phyloP scores from a whole-genome alignment of 2,113 vertebrate genomes.

The Himantopus leucocephalus region DNA sequence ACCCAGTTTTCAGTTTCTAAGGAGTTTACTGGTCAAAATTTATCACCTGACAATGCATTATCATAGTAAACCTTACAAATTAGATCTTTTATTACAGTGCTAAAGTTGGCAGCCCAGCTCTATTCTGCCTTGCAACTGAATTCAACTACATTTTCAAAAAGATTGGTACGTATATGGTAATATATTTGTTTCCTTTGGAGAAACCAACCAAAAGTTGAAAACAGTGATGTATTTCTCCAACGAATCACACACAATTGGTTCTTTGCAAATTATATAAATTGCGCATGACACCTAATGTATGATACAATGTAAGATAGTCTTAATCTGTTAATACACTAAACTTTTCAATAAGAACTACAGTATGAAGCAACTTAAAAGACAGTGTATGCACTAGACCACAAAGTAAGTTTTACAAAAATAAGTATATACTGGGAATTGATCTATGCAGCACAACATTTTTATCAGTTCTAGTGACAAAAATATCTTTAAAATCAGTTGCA shows the following conservation, averaged over 20 bases:
- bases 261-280: neutral
- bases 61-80: constrained; percentile 4
- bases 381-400: neutral
- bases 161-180: neutral
- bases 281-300: neutral
- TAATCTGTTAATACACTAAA: neutral
- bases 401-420: neutral
- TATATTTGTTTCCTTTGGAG: neutral
- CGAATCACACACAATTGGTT: neutral
- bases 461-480: neutral
- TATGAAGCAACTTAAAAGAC: neutral
- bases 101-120: neutral
- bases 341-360: neutral
- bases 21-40: constrained; percentile 41
- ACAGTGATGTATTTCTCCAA: neutral
- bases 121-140: neutral
- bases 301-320: neutral
- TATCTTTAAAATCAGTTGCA: constrained; percentile 19
- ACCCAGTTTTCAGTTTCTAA: constrained; percentile 15
- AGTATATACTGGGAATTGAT: neutral
- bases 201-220: neutral
- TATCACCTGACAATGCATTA: constrained; percentile 18
- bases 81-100: neutral
- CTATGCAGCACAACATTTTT: neutral
- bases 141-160: neutral